Percentiles rank a stretch among this genome's conserved stretches.
These are phyloP conservation scores for Callorhinus ursinus DNA, from an alignment of 2,113 vertebrate species.

Conservation along the genomic window DNA sequence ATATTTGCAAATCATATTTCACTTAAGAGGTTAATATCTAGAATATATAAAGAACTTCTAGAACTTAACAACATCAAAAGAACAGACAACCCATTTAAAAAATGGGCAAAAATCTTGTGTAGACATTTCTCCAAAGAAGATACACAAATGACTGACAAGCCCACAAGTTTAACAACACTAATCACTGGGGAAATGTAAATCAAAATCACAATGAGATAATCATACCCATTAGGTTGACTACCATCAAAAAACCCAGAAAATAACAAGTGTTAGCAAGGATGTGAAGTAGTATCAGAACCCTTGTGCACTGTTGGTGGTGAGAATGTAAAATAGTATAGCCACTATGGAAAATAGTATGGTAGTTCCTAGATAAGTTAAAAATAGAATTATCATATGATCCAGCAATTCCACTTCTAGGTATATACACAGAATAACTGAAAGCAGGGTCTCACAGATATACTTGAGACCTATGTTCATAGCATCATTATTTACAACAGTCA, in stretches of 20 bases:
- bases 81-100: neutral
- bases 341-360: neutral
- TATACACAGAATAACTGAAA: neutral
- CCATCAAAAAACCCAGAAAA: neutral
- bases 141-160: neutral
- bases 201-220: neutral
- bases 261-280: neutral
- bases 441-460: neutral
- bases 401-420: neutral
- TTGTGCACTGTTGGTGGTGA: neutral
- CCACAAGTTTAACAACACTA: neutral
- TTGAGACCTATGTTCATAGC: neutral
- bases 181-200: neutral
- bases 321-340: neutral
- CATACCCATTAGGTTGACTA: neutral
- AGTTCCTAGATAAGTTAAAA: neutral
- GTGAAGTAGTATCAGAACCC: neutral
- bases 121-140: neutral
- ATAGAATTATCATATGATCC: neutral
- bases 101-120: neutral
- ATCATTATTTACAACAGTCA: neutral
- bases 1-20: neutral
- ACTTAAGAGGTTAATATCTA: neutral
- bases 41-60: neutral
- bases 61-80: neutral